Evolutionary conservation across 2,113 vertebrate species (phyloP).

Genomic region (Vidua chalybeata): DNA sequence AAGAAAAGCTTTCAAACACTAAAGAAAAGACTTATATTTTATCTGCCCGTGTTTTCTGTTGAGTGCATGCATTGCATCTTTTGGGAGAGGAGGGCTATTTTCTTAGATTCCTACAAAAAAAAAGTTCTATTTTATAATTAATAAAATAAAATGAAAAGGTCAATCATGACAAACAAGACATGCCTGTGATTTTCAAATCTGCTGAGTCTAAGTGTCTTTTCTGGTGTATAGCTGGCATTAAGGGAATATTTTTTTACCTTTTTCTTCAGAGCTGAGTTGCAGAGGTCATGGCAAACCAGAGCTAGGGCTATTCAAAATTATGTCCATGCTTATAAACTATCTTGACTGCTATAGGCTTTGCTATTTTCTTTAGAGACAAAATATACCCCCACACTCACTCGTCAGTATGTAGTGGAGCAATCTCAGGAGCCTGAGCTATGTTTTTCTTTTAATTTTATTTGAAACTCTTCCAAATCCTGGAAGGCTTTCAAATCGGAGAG

Average conservation of each 20-base stretch:
- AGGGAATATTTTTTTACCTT: slow-evolving; percentile 46
- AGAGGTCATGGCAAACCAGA: slow-evolving; percentile 34
- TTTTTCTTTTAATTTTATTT: slow-evolving; percentile 62
- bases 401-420: neutral
- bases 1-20: neutral
- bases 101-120: neutral
- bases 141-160: slow-evolving; percentile 21
- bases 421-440: slow-evolving; percentile 50
- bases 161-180: neutral
- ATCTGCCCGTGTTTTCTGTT: neutral
- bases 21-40: neutral
- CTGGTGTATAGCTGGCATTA: neutral
- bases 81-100: neutral
- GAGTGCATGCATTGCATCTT: neutral
- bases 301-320: slow-evolving; percentile 53
- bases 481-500: slow-evolving; percentile 38
- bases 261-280: slow-evolving; percentile 21
- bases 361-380: slow-evolving; percentile 69
- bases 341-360: slow-evolving; percentile 37
- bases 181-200: slow-evolving; percentile 9
- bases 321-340: slow-evolving; percentile 53
- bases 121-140: neutral
- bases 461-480: slow-evolving; percentile 59
- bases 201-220: neutral
- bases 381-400: slow-evolving; percentile 54